These are phyloP conservation scores for Asteroscopus sphinx DNA, from an alignment of 2,888 invertebrate genomes.

Conservation along the genomic window DNA sequence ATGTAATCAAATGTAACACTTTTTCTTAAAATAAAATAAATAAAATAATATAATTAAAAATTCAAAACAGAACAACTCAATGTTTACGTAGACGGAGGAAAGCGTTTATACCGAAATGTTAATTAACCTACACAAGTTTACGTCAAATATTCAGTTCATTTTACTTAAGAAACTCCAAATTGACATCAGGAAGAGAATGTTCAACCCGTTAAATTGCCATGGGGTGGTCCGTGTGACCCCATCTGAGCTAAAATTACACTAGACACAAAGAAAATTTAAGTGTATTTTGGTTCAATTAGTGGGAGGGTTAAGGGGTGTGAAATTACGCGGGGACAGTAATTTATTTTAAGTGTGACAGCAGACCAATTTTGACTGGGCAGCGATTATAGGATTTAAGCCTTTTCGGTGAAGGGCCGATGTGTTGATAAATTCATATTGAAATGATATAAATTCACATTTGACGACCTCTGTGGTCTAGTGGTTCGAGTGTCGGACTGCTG, in stretches of 20 bases:
- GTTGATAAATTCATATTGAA: slow-evolving; percentile 5
- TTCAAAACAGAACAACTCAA: slow-evolving; percentile 35
- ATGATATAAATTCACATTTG: too few relatives aligned
- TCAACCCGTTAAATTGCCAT: slow-evolving; percentile 80
- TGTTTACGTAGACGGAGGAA: slow-evolving; percentile 49
- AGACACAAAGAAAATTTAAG: slow-evolving; percentile 87
- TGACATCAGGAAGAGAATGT: slow-evolving; percentile 68
- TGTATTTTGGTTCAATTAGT: slow-evolving; percentile 87
- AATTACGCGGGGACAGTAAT: slow-evolving; percentile 82
- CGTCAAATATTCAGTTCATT: slow-evolving; percentile 71
- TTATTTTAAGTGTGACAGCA: slow-evolving; percentile 83
- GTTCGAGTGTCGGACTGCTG: too few relatives aligned
- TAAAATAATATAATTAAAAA: slow-evolving; percentile 22
- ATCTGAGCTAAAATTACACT: slow-evolving; percentile 83
- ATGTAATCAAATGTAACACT: too few relatives aligned
- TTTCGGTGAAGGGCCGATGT: slow-evolving; percentile 18
- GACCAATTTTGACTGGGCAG: slow-evolving; percentile 67
- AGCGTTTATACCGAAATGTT: slow-evolving; percentile 51
- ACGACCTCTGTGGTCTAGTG: too few relatives aligned
- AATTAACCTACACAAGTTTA: slow-evolving; percentile 57
- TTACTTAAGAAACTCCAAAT: slow-evolving; percentile 69
- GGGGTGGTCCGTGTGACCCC: slow-evolving; percentile 79
- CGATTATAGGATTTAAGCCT: slow-evolving; percentile 60
- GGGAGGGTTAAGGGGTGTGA: slow-evolving; percentile 80
- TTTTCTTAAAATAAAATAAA: too few relatives aligned